Conservation (phyloP, 1,140 invertebrate species). For the Papilio xuthus region DNA sequence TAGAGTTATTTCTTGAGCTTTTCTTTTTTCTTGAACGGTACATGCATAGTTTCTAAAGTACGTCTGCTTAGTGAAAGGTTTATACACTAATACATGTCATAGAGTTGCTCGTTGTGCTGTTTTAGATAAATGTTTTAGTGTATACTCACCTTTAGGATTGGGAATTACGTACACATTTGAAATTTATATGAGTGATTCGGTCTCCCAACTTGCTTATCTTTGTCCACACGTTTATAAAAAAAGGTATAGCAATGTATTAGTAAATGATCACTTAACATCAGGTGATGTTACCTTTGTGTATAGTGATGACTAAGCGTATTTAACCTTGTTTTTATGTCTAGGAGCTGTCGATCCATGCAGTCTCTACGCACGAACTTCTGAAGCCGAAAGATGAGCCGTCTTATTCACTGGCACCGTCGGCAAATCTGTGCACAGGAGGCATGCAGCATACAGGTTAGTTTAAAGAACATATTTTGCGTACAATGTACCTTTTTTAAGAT, state of each 20-base stretch:
- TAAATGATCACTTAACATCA: background rate
- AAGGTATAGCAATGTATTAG: background rate
- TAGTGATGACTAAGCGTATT: background rate
- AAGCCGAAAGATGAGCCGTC: slow-evolving; percentile 72
- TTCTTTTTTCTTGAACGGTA: too few species aligned
- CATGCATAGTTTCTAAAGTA: too few species aligned
- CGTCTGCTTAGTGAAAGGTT: too few species aligned
- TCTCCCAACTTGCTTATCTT: too few species aligned
- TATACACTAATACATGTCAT: too few species aligned
- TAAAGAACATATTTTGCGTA: background rate
- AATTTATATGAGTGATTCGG: too few species aligned
- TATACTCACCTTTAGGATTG: too few species aligned
- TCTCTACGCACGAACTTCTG: slow-evolving; percentile 66
- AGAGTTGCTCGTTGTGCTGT: too few species aligned
- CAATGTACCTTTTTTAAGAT: too few species aligned
- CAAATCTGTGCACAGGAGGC: slow-evolving; percentile 56
- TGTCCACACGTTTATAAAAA: background rate
- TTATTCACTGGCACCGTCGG: slow-evolving; percentile 59
- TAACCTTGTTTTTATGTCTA: slow-evolving; percentile 40
- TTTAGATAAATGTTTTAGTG: too few species aligned
- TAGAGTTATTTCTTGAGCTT: too few species aligned
- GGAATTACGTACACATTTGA: too few species aligned
- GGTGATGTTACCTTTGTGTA: background rate
- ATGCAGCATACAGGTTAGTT: slow-evolving; percentile 64
- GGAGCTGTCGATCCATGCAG: slow-evolving; percentile 72